Percentiles rank a stretch among this genome's conserved stretches.
phyloP scores from a whole-genome alignment of 2,888 invertebrate species.

The Teleiodes luculella region DNA sequence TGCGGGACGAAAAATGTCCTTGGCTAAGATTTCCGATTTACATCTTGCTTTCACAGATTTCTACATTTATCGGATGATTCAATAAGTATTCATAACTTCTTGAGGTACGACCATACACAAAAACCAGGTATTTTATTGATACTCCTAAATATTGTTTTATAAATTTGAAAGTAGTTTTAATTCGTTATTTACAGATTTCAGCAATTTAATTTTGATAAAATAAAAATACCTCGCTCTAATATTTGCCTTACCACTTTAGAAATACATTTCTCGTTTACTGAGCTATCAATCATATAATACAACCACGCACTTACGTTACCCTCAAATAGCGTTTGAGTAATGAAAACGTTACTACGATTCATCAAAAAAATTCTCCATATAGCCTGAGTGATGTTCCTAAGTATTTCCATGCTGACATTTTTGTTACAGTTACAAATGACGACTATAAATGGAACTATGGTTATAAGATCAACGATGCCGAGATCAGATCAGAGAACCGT shows the following conservation, averaged over 20 bases:
- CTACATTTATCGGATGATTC: not conserved
- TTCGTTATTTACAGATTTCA: not conserved
- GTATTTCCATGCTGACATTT: too few relatives aligned
- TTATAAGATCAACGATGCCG: too few relatives aligned
- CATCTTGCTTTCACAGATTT: not conserved
- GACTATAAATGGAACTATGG: too few relatives aligned
- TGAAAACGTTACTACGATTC: constrained; percentile 7
- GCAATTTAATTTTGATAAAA: not conserved
- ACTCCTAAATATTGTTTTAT: too few relatives aligned
- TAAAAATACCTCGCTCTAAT: not conserved
- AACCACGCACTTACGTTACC: constrained; percentile 10
- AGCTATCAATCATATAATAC: constrained; percentile 11
- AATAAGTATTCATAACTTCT: too few relatives aligned
- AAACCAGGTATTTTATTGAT: too few relatives aligned
- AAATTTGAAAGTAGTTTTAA: too few relatives aligned
- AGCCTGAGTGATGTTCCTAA: not conserved
- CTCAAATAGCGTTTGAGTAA: constrained; percentile 14
- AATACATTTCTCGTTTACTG: not conserved
- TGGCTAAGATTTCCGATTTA: constrained; percentile 5
- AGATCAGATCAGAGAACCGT: too few relatives aligned
- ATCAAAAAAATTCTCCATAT: not conserved
- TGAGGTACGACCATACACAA: too few relatives aligned
- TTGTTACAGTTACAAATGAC: too few relatives aligned
- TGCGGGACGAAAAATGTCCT: constrained; percentile 6
- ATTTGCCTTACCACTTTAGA: not conserved